Evolutionary conservation across 2,113 vertebrate genomes (phyloP), one percentile per base, ranked within the genome.

Genomic region (Stigmatopora argus): DNA sequence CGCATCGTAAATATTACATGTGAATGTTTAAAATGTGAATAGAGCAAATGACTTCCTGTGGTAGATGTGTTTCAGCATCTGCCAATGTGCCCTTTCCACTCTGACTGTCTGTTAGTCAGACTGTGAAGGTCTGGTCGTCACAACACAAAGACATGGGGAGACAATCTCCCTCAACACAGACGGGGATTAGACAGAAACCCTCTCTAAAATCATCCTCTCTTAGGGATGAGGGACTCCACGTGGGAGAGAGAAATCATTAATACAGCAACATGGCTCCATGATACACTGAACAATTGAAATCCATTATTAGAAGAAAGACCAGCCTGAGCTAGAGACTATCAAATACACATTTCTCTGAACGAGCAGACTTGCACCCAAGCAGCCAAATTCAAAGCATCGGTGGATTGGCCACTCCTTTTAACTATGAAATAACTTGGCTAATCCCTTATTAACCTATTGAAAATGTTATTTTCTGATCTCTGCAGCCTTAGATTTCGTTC

Each of bases 61-160:
- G 15, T 17, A 44, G 35, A n/a, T 34, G 6, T 62, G 7, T 48
- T 44, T n/a, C 19, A 34, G 4, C 35, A 44, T 62, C 14, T 21
- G 60, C 44, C 38, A 34, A 64, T 1, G 14, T 23, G 18, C 15
- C 17, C 14, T 63, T 65, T 73, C 56, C 67, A 65, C 51, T 62
- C 57, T 23, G 64, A 72, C 63, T 35, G 63, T 69, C n/a, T 52
- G 67, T 69, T 75, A 69, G 67, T 75, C 65, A 71, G 58, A 44
- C 18, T 4, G 64, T 61, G 62, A 75, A 48, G 44, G 65, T 71
- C 14, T 38, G 60, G 46, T 76, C 71, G 66, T 76, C 63, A 67
- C 73, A 64, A 73, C 71, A 73, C 68, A 56, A 48, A 64, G 51
- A 52, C 62, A 41, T 52, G 0, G 23, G 34, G 34, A 23, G 47